Conservation (phyloP, 2,888 invertebrate genomes). For the Pyrocoelia pectoralis region DNA sequence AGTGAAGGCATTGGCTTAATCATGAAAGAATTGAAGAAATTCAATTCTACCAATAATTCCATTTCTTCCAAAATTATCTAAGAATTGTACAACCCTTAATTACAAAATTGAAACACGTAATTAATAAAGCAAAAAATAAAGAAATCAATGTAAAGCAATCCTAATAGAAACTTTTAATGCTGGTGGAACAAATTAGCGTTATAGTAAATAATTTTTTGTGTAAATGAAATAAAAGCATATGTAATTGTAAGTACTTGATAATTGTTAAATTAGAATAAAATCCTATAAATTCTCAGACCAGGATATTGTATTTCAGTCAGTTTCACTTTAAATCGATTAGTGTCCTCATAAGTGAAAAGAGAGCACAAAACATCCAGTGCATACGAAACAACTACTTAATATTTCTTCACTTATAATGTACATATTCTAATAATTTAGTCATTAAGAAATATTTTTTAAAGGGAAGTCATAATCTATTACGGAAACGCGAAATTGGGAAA, state of each 20-base stretch:
- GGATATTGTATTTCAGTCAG: background rate
- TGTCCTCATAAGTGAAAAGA: constrained; percentile 1
- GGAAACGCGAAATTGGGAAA: constrained; percentile 27
- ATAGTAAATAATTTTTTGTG: too few species aligned
- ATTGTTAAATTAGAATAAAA: background rate
- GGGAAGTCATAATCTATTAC: constrained; percentile 31
- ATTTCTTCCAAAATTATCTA: too few species aligned
- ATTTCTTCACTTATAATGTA: constrained; percentile 6
- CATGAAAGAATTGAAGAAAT: too few species aligned
- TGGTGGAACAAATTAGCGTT: too few species aligned
- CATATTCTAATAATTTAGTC: constrained; percentile 9
- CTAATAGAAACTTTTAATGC: background rate
- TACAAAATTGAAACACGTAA: too few species aligned
- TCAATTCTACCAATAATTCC: too few species aligned
- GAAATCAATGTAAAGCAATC: too few species aligned
- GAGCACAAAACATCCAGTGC: background rate
- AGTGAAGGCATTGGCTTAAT: too few species aligned
- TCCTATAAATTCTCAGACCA: background rate
- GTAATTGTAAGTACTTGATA: too few species aligned
- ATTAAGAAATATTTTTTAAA: constrained; percentile 28
- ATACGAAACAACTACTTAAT: constrained; percentile 1
- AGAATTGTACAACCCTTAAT: too few species aligned
- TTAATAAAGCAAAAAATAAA: too few species aligned
- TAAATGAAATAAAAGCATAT: too few species aligned
- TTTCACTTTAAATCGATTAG: background rate